phyloP scores from a whole-genome alignment of 2,113 vertebrate species.

The Loxodonta africana region DNA sequence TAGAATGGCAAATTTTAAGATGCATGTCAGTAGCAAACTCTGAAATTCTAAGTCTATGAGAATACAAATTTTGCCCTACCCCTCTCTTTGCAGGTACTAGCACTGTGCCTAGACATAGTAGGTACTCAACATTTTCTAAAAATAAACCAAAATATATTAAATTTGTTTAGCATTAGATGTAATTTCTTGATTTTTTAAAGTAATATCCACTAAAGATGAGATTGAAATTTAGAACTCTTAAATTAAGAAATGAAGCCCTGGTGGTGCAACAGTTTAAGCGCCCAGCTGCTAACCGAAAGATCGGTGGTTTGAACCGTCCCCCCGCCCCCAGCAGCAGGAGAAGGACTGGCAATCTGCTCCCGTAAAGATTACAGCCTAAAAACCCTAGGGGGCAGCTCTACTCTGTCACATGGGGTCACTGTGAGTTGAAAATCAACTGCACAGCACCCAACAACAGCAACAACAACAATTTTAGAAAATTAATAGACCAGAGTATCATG shows the following conservation, averaged over 20 bases:
- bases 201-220: background rate
- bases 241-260: no score
- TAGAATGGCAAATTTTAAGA: background rate
- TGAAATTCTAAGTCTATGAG: background rate
- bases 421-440: background rate
- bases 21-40: background rate
- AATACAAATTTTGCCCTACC: background rate
- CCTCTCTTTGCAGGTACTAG: background rate
- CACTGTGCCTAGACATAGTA: background rate
- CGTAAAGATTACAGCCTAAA: background rate
- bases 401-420: background rate
- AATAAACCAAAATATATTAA: background rate
- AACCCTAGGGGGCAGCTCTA: background rate
- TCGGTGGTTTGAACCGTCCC: background rate
- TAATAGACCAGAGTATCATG: background rate
- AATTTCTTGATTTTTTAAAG: conserved; percentile 15
- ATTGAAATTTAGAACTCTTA: background rate
- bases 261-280: background rate
- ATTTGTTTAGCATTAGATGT: background rate
- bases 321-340: background rate
- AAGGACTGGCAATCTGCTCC: background rate
- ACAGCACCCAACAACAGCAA: background rate
- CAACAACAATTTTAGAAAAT: background rate
- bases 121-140: background rate
- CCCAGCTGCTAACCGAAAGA: background rate